Evolutionary conservation across 2,888 invertebrate species (phyloP).

Genomic region (Amphipyra berbera): DNA sequence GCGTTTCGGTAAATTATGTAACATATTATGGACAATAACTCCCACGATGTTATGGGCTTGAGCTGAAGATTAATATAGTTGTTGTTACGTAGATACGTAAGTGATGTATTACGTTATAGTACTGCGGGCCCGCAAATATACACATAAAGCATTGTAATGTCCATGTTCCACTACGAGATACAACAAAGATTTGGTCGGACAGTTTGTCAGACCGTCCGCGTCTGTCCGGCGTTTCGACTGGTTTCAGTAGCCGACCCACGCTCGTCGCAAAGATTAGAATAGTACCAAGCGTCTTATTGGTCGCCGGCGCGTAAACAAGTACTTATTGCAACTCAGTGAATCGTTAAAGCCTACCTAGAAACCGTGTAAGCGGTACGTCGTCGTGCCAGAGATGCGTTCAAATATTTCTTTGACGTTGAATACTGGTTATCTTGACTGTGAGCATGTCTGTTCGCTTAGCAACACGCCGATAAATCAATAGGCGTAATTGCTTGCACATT

Average conservation of each 20-base stretch:
- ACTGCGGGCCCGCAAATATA: slow-evolving; percentile 27
- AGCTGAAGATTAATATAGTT: slow-evolving; percentile 32
- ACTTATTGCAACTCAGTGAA: slow-evolving; percentile 39
- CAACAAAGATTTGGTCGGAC: slow-evolving; percentile 46
- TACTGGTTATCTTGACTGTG: slow-evolving; percentile 39
- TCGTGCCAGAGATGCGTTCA: slow-evolving; percentile 33
- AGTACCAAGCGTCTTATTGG: slow-evolving; percentile 29
- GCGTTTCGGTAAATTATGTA: slow-evolving; percentile 61
- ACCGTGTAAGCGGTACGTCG: slow-evolving; percentile 20
- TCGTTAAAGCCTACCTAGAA: slow-evolving; percentile 40
- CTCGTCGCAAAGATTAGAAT: slow-evolving; percentile 18
- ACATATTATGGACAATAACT: slow-evolving; percentile 52
- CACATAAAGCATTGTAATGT: slow-evolving; percentile 43
- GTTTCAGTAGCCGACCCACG: slow-evolving; percentile 32
- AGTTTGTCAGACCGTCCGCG: slow-evolving; percentile 29
- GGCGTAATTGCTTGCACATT: slow-evolving; percentile 51
- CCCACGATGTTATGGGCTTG: slow-evolving; percentile 34
- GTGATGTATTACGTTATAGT: slow-evolving; percentile 30
- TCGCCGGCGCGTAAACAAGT: slow-evolving; percentile 36
- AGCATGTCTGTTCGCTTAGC: slow-evolving; percentile 28
- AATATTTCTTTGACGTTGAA: slow-evolving; percentile 42
- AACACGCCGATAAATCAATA: slow-evolving; percentile 54
- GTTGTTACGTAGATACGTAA: slow-evolving; percentile 21
- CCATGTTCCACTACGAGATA: slow-evolving; percentile 45
- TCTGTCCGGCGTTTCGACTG: slow-evolving; percentile 36